These are phyloP conservation scores for Drosophila merina DNA, from an alignment of 2,888 invertebrate genomes.

Conservation along the genomic window DNA sequence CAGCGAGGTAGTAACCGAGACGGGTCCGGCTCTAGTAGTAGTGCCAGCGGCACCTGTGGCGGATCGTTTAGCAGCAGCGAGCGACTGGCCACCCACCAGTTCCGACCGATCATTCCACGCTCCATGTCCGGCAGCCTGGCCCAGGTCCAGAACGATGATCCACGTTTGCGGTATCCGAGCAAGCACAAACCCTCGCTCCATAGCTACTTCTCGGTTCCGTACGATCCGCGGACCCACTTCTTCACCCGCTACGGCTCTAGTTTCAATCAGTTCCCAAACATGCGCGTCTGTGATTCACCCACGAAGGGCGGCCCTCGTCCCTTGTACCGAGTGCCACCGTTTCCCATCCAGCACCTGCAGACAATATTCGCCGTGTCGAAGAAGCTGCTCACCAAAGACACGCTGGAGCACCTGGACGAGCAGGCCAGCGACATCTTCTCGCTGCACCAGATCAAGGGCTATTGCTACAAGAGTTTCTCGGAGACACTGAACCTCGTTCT, in stretches of 20 bases:
- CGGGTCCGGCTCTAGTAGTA: slow-evolving; percentile 33
- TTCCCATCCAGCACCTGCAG: slow-evolving; percentile 89
- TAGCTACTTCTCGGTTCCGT: slow-evolving; percentile 88
- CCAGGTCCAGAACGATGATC: slow-evolving; percentile 83
- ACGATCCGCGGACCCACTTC: slow-evolving; percentile 93
- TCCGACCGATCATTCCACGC: slow-evolving; percentile 95
- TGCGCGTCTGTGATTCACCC: slow-evolving; percentile 90
- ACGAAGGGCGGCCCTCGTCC: slow-evolving; percentile 85
- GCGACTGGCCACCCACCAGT: slow-evolving; percentile 87
- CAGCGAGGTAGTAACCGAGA: slow-evolving; percentile 73
- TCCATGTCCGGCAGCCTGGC: slow-evolving; percentile 94
- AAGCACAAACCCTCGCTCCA: slow-evolving; percentile 78
- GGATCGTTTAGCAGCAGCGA: slow-evolving; percentile 84
- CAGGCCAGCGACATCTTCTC: slow-evolving; percentile 92
- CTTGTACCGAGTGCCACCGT: slow-evolving; percentile 70
- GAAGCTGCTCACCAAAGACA: slow-evolving; percentile 93
- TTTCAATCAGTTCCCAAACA: slow-evolving; percentile 94
- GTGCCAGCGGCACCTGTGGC: slow-evolving; percentile 42
- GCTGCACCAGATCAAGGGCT: slow-evolving; percentile 90
- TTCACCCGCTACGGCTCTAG: slow-evolving; percentile 96
- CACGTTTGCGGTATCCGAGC: slow-evolving; percentile 62
- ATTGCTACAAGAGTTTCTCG: slow-evolving; percentile 97
- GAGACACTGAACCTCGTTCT: slow-evolving; percentile 97
- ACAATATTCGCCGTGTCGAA: slow-evolving; percentile 92
- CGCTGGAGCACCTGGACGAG: slow-evolving; percentile 91